Evolutionary conservation across 1,140 invertebrate species (phyloP).

Genomic region (Drosophila asahinai): DNA sequence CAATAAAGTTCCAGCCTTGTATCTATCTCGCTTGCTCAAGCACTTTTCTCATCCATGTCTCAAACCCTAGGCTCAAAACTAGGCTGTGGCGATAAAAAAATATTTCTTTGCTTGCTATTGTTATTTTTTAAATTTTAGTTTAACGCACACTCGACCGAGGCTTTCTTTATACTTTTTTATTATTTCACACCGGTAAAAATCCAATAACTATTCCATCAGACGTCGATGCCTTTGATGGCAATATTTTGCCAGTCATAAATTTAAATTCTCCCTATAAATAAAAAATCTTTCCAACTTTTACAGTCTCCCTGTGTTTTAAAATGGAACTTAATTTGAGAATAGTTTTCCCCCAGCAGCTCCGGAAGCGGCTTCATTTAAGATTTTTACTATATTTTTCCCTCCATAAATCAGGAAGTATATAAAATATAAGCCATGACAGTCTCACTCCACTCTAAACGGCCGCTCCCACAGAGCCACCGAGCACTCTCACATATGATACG

Average conservation of each 20-base stretch:
- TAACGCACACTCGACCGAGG: too few species aligned
- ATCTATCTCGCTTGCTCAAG: too few species aligned
- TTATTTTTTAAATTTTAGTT: too few species aligned
- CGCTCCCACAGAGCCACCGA: conserved; percentile 21
- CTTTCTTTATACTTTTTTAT: too few species aligned
- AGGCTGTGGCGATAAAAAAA: too few species aligned
- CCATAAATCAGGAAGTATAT: conserved; percentile 51
- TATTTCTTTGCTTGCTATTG: too few species aligned
- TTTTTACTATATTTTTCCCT: conserved; percentile 37
- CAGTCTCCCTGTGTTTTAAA: neutral
- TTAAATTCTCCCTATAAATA: neutral
- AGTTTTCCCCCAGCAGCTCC: conserved; percentile 22
- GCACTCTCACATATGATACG: conserved; percentile 3
- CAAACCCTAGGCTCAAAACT: too few species aligned
- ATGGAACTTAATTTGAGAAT: conserved; percentile 30
- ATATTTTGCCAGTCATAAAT: neutral
- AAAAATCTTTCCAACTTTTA: neutral
- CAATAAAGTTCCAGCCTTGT: too few species aligned
- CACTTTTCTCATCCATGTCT: too few species aligned
- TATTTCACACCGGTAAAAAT: too few species aligned
- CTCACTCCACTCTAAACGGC: conserved; percentile 31
- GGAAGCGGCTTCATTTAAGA: conserved; percentile 25
- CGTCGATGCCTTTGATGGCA: too few species aligned
- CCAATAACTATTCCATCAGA: too few species aligned
- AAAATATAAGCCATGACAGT: conserved; percentile 36